Evolutionary conservation across 2,113 vertebrate species (phyloP), one percentile per base, ranked within the genome.

Genomic region (Strigops habroptila): DNA sequence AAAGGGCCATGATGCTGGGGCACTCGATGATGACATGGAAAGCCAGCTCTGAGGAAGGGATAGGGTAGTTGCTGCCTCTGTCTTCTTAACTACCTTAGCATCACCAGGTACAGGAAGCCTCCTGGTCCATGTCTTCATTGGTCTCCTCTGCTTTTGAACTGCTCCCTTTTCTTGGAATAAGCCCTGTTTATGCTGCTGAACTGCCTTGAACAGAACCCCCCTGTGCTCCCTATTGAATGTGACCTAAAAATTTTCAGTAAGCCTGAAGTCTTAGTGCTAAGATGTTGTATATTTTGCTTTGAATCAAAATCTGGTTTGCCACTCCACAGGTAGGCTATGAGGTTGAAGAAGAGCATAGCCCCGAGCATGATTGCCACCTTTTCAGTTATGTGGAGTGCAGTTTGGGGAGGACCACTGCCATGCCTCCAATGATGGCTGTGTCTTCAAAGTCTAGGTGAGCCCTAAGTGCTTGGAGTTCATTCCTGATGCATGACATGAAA

Each of bases 21-120:
- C 15, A n/a, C 0, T n/a, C n/a, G 1, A 33, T 0, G 0, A 10
- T 28, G 17, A 7, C 2, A 1, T 53, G 30, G 41, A 63, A 25
- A 86, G 2, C 7, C 7, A 9, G 10, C 30, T 64, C 43, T 48
- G 30, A 48, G 48, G 51, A 71, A 33, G 48, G 10, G 7, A 19
- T 22, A 12, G 23, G 7, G 21, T 12, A 44, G 31, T 39, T 91
- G 22, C 60, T 85, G 31, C 10, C 24, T 86, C 43, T 55, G 13
- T 41, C 12, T 8, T 64, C 55, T 64, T 28, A 64, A 59, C 18
- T 75, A 16, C 16, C 33, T 77, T 67, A 77, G 6, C 18, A 41
- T 18, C 35, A 69, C 44, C 53, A 83, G 18, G 59, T 62, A 25
- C 57, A 35, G 37, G 27, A 70, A 65, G 10, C 17, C 43, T 69